Conservation (phyloP, 2,888 invertebrate species). For the Camptogramma bilineatum region DNA sequence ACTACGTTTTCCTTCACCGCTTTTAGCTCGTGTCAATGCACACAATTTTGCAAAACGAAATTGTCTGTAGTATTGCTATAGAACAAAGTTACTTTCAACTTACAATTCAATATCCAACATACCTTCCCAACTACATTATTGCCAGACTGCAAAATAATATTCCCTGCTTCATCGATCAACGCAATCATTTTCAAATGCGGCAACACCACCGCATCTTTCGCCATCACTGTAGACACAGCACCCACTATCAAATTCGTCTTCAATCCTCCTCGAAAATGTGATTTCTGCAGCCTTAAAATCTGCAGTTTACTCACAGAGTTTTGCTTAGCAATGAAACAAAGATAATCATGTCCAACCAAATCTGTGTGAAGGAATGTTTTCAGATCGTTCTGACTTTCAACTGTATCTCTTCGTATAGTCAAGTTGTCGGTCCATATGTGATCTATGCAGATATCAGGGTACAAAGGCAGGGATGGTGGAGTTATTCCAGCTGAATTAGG, state of each 20-base stretch:
- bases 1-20: too few relatives aligned
- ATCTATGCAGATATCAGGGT: slow-evolving; percentile 95
- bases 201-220: slow-evolving; percentile 93
- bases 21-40: too few relatives aligned
- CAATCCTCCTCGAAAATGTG: slow-evolving; percentile 78
- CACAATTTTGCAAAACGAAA: too few relatives aligned
- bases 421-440: slow-evolving; percentile 94
- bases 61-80: too few relatives aligned
- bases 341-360: slow-evolving; percentile 92
- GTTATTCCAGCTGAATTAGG: slow-evolving; percentile 77
- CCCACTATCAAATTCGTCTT: slow-evolving; percentile 91
- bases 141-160: slow-evolving; percentile 94
- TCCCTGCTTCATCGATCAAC: slow-evolving; percentile 91
- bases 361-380: slow-evolving; percentile 95
- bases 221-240: slow-evolving; percentile 88
- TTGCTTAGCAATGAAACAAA: slow-evolving; percentile 89
- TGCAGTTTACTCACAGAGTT: slow-evolving; percentile 83
- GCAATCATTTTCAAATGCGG: slow-evolving; percentile 94
- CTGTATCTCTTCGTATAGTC: slow-evolving; percentile 63
- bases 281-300: slow-evolving; percentile 88
- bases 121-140: slow-evolving; percentile 91
- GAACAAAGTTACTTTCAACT: too few relatives aligned
- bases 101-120: slow-evolving; percentile 31
- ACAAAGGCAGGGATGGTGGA: slow-evolving; percentile 88
- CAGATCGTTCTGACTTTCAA: slow-evolving; percentile 66